Base-by-base conservation (phyloP, 1,140 invertebrate species). In the Euura saliciscinereae region DNA sequence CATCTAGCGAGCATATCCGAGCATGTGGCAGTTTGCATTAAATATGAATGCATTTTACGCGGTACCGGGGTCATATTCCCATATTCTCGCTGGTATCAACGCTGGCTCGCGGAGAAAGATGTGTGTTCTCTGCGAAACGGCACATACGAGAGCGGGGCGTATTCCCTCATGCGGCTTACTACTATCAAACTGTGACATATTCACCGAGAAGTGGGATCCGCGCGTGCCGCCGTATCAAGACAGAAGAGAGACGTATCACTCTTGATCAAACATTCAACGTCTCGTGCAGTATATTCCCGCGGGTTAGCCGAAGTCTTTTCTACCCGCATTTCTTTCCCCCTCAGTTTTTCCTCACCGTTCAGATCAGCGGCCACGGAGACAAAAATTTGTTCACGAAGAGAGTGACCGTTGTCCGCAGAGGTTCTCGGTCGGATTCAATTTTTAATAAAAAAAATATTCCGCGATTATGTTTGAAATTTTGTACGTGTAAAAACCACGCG, bases 21-120 rank as follows among this genome's bases (percentile, higher is more conserved):
- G 68, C 74, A 59, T 59, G 51, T 6, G 51, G 51, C 51, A n/a
- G 51, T 59, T 59, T 44, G 77, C 80, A 82, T 87, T 86, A 87
- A 87, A 87, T 87, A 87, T 87, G 82, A 77, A 87, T 83, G 83
- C 77, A 78, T 79, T 78, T 80, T 69, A 69, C 45, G 45, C 43
- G 11, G 42, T 77, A 75, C 77, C 77, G 74, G 75, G 72, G 76
- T 73, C 71, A 76, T 78, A 74, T 75, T 66, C 69, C 65, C 51
- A 59, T 59, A 59, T 59, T 59, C 13, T n/a, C 28, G 28, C 28
- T 28, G 1, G 28, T 28, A 28, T 28, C 28, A 28, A 28, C 28
- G 28, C 28, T 28, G 28, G 28, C 28, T 28, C 28, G 28, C 28
- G 28, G 28, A 28, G 28, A 59, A n/a, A 59, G 51, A 28, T 28